Evolutionary conservation across 2,797 vertebrate genomes (phyloP).

Genomic region (Urophycis tenuis): DNA sequence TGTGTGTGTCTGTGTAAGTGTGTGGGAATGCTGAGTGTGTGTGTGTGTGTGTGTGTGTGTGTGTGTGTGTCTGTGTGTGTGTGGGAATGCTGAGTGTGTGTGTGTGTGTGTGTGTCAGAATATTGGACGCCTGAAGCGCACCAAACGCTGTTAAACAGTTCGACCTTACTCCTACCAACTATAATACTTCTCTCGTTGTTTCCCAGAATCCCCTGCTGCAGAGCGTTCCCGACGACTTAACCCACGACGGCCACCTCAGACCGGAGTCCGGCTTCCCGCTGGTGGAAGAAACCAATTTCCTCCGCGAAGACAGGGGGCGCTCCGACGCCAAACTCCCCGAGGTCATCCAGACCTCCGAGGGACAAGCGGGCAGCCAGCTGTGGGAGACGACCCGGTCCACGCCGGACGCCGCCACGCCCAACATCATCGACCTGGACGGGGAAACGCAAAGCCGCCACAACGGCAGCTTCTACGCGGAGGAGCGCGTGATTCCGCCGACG

Average conservation of each 20-base stretch:
- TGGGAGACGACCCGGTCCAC: conserved; percentile 3
- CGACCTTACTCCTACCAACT: too few relatives aligned
- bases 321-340: conserved; percentile 33
- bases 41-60: conserved; percentile 12
- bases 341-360: conserved; percentile 7
- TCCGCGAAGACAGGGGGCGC: fast-evolving
- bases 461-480: conserved; percentile 29
- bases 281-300: conserved; percentile 38
- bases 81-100: not conserved
- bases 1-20: not conserved
- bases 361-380: conserved; percentile 24
- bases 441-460: conserved; percentile 11
- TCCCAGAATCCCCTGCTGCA: conserved; percentile 20
- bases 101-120: not conserved
- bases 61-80: conserved; percentile 6
- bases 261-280: conserved; percentile 19
- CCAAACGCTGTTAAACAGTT: not conserved
- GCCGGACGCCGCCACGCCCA: conserved; percentile 23
- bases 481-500: conserved; percentile 28
- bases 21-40: not conserved
- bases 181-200: conserved; percentile 6
- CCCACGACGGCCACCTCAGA: not conserved
- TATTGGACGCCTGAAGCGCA: not conserved
- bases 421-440: conserved; percentile 25
- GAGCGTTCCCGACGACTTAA: conserved; percentile 4